These are phyloP conservation scores for Vulpes vulpes DNA, from an alignment of 2,113 vertebrate species.

Conservation along the genomic window DNA sequence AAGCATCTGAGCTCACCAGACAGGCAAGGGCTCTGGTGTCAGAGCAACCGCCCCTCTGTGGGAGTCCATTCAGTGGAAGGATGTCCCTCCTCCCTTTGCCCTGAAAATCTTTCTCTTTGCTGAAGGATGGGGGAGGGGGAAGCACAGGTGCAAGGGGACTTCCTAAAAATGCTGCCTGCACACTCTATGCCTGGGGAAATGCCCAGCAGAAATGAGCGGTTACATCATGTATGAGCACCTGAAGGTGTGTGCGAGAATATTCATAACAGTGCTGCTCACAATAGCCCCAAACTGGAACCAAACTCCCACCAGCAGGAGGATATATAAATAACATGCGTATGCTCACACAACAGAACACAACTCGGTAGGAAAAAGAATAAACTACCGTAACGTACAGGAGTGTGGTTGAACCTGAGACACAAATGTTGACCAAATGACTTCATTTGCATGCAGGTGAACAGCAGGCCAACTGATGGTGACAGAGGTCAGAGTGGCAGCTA, in stretches of 20 bases:
- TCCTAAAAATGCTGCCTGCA: background rate
- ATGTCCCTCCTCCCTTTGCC: background rate
- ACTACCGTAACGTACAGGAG: fast-evolving
- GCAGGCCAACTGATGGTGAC: background rate
- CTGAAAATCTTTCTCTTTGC: background rate
- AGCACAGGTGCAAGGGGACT: background rate
- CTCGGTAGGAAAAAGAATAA: background rate
- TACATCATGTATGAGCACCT: background rate
- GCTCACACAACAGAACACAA: background rate
- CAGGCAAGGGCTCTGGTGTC: background rate
- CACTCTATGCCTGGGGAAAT: background rate
- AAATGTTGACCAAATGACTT: background rate
- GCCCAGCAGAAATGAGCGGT: background rate
- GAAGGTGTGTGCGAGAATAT: background rate
- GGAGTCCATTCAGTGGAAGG: background rate
- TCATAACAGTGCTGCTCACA: background rate
- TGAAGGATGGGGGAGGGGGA: background rate
- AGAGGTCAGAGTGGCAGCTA: background rate
- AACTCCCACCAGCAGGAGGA: background rate
- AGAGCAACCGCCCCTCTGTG: background rate
- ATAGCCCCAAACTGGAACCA: background rate
- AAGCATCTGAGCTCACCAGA: background rate
- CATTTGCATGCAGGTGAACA: background rate
- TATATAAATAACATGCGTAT: background rate
- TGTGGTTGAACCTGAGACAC: background rate